Percentiles rank a stretch among this genome's conserved stretches.
Conservation (phyloP, 2,113 vertebrate genomes). For the Oreochromis niloticus region DNA sequence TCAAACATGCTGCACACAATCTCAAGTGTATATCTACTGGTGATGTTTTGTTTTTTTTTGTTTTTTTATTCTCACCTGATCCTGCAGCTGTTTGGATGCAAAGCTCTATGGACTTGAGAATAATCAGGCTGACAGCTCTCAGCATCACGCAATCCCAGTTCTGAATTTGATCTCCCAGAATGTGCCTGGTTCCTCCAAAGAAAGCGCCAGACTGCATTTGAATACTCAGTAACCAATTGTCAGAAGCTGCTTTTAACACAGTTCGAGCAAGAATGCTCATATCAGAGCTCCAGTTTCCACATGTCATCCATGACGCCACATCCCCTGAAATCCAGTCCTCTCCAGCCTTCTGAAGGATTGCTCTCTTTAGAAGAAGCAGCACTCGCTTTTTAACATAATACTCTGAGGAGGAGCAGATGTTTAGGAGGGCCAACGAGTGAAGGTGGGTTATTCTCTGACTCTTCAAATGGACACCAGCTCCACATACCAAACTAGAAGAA, state of each 20-base stretch:
- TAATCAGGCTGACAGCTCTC: conserved; percentile 78
- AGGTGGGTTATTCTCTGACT: conserved; percentile 73
- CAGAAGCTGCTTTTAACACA: conserved; percentile 64
- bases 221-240: conserved; percentile 70
- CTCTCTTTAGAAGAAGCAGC: conserved; percentile 82
- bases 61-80: conserved; percentile 31
- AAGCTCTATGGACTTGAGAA: conserved; percentile 84
- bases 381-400: conserved; percentile 77
- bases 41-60: neutral
- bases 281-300: conserved; percentile 45
- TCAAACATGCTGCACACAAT: neutral
- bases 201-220: conserved; percentile 54
- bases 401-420: conserved; percentile 53
- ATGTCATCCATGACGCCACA: fast-evolving
- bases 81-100: conserved; percentile 49
- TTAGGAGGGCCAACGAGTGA: conserved; percentile 64
- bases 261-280: conserved; percentile 55
- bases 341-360: conserved; percentile 72
- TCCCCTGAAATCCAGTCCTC: conserved; percentile 73
- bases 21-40: neutral
- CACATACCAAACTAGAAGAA: conserved; percentile 60
- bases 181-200: conserved; percentile 73
- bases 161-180: neutral
- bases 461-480: conserved; percentile 9
- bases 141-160: conserved; percentile 75